phyloP scores from a whole-genome alignment of 2,797 vertebrate species.

The Eulemur albifrons region DNA sequence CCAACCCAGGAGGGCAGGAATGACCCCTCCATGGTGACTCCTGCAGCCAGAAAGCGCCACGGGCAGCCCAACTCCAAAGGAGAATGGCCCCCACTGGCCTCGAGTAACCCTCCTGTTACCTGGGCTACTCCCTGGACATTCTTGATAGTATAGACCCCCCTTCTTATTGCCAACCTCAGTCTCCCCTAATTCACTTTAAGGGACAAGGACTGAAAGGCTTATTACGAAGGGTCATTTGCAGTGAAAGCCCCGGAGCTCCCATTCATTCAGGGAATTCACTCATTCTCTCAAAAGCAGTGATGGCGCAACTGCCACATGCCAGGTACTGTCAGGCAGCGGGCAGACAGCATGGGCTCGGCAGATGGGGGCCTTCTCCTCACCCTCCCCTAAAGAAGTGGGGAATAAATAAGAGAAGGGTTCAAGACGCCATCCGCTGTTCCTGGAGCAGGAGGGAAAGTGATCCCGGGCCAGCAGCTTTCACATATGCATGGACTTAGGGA shows the following conservation, averaged over 20 bases:
- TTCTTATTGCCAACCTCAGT: neutral
- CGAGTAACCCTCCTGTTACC: neutral
- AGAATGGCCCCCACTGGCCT: neutral
- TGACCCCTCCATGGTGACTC: neutral
- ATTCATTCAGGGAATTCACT: neutral
- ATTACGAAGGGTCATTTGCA: neutral
- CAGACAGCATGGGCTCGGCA: rapidly evolving
- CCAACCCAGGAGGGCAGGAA: neutral
- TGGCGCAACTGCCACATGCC: neutral
- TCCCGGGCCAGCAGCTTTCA: neutral
- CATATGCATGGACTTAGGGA: neutral
- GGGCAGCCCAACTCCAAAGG: neutral
- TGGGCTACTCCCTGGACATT: neutral
- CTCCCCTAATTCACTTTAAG: neutral
- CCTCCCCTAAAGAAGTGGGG: neutral
- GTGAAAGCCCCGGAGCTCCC: neutral
- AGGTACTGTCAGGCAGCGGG: neutral
- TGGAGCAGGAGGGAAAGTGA: neutral
- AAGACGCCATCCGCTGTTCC: neutral
- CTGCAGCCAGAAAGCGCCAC: neutral
- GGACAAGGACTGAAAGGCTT: neutral
- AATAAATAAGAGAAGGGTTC: neutral
- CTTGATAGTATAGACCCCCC: neutral
- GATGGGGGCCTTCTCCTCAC: neutral
- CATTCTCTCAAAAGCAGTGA: neutral